Conservation (phyloP, 2,797 vertebrate species). For the Chromis chromis region DNA sequence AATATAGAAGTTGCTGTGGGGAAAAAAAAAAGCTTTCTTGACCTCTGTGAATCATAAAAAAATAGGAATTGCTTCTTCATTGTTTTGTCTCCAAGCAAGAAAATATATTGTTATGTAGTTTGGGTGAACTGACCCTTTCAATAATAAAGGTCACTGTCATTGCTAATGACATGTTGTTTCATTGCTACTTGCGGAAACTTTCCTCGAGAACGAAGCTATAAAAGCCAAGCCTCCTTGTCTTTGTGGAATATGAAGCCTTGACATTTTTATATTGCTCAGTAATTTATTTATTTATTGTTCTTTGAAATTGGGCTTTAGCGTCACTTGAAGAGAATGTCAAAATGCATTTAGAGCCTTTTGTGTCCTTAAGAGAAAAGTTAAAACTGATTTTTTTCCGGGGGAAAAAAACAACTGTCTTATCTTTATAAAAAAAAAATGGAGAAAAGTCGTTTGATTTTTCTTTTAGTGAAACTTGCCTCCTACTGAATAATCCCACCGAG, state of each 20-base stretch:
- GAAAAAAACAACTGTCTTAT: background rate
- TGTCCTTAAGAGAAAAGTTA: conserved; percentile 7
- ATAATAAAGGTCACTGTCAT: background rate
- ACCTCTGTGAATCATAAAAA: too few relatives aligned
- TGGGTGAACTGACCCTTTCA: background rate
- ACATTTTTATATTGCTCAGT: background rate
- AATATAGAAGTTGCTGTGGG: background rate
- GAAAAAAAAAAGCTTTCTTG: background rate
- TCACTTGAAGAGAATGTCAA: conserved; percentile 8
- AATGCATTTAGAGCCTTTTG: conserved; percentile 17
- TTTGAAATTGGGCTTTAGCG: background rate
- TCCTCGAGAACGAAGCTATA: background rate
- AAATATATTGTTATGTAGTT: background rate
- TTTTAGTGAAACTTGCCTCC: conserved; percentile 19
- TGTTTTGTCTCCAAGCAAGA: background rate
- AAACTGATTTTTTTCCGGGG: conserved; percentile 8
- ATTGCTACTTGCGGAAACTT: background rate
- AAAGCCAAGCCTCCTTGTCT: background rate
- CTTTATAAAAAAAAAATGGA: conserved; percentile 35
- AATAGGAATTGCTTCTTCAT: too few relatives aligned
- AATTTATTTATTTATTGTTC: background rate
- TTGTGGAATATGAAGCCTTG: conserved; percentile 16
- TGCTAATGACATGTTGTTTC: background rate
- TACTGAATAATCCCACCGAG: conserved; percentile 21
- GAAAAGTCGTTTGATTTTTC: conserved; percentile 33